Evolutionary conservation across 2,113 vertebrate genomes (phyloP).

Genomic region (Xenopus borealis): DNA sequence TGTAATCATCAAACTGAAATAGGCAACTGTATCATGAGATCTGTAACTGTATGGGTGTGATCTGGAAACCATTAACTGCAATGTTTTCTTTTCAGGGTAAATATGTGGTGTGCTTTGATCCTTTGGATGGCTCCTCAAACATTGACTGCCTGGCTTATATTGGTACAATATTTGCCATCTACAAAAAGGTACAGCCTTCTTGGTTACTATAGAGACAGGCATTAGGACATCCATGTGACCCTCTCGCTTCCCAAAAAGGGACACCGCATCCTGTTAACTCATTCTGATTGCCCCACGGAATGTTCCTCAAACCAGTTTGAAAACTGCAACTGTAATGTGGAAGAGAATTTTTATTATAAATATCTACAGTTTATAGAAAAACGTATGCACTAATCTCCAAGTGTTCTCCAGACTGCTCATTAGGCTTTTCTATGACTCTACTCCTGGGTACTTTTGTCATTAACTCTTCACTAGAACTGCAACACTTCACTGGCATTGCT

Average conservation of each 20-base stretch:
- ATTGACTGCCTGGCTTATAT: slow-evolving; percentile 96
- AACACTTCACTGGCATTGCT: no score
- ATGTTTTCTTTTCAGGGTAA: slow-evolving; percentile 76
- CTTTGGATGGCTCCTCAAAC: slow-evolving; percentile 94
- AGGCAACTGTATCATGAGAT: slow-evolving; percentile 46
- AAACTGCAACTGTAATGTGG: no score
- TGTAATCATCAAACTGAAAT: no score
- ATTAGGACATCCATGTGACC: neutral
- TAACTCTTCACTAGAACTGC: no score
- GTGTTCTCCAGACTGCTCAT: no score
- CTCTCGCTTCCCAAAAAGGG: neutral
- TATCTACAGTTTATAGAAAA: no score
- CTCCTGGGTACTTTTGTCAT: no score
- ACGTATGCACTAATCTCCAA: no score
- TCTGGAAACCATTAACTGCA: slow-evolving; percentile 41
- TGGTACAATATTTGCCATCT: slow-evolving; percentile 94
- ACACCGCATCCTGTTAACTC: neutral
- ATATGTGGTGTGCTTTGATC: slow-evolving; percentile 96
- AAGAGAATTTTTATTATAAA: no score
- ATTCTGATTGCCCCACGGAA: neutral
- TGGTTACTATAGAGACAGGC: slow-evolving; percentile 14
- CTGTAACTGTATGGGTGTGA: slow-evolving; percentile 83
- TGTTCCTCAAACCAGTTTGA: neutral
- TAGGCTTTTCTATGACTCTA: no score
- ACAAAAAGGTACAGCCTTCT: slow-evolving; percentile 79